These are phyloP conservation scores for Perca fluviatilis DNA, from an alignment of 2,113 vertebrate species.

Conservation along the genomic window DNA sequence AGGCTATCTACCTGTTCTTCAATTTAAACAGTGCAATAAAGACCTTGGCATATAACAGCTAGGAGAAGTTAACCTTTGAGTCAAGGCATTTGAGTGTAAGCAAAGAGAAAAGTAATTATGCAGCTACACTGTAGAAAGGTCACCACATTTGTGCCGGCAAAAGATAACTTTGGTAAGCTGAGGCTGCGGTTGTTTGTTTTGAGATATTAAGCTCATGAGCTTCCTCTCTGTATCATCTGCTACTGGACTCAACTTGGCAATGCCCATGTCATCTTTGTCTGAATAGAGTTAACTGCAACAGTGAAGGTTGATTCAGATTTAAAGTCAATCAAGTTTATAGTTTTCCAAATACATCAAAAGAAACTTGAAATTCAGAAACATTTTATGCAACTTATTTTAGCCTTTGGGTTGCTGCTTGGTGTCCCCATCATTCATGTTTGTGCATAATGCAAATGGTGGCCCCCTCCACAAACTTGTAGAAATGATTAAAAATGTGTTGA, in stretches of 20 bases:
- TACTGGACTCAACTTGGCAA: constrained; percentile 22
- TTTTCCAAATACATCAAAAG: constrained; percentile 4
- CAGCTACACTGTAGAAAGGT: constrained; percentile 75
- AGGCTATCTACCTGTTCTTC: constrained; percentile 36
- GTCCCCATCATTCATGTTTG: constrained; percentile 12
- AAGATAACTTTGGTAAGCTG: constrained; percentile 63
- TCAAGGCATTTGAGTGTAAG: constrained; percentile 65
- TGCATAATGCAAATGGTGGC: not conserved
- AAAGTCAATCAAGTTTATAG: not conserved
- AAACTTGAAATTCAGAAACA: constrained; percentile 5
- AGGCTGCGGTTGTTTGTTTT: constrained; percentile 60
- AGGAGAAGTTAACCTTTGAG: constrained; percentile 81
- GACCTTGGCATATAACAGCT: constrained; percentile 68
- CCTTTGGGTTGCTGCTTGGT: constrained; percentile 24
- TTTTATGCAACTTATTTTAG: constrained; percentile 65
- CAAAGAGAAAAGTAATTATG: constrained; percentile 81
- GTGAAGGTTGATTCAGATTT: constrained; percentile 7
- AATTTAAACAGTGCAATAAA: constrained; percentile 47
- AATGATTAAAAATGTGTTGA: constrained; percentile 8
- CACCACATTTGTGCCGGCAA: constrained; percentile 67
- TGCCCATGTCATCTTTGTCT: constrained; percentile 3
- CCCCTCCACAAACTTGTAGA: not conserved
- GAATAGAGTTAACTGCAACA: constrained; percentile 6
- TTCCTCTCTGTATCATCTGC: constrained; percentile 5
- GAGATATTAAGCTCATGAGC: constrained; percentile 55